Evolutionary conservation across 2,797 vertebrate genomes (phyloP), one percentile per base, ranked within the genome.

Genomic region (Tinamus major): DNA sequence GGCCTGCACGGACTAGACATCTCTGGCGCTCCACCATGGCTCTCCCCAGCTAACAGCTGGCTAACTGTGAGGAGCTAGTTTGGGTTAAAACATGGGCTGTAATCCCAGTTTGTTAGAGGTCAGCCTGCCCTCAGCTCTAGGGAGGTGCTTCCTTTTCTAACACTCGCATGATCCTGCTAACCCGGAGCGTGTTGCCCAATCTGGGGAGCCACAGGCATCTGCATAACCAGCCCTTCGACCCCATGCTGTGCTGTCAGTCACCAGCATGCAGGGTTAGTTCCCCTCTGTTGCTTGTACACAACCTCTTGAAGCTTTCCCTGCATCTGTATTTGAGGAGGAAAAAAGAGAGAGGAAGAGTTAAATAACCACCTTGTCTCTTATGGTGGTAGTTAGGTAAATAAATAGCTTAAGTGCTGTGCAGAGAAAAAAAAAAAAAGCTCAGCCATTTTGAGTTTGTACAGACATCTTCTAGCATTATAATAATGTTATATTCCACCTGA

Each of bases 51-150:
- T 42, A 53, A 5, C n/a, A 87, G 31, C 81, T 80, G 39, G 10
- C 33, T n/a, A 18, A 11, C 39, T 42, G 15, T 14, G 0, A 0
- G 27, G 41, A 59, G 20, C 15, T 26, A 9, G 10, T 31, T 17
- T 74, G 56, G 21, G 7, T 24, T 44, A 41, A 41, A 42, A 44
- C 17, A 15, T 29, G 53, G 69, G 29, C 27, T 13, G 56, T 37
- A 48, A 58, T 11, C 31, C 4, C 39, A 31, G 26, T 35, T 53
- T 44, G 3, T 29, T 39, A 6, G 59, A 70, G 13, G 9, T 53
- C 7, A 6, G 58, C 69, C 63, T 89, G 53, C 49, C 92, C 44
- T 58, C 24, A 85, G 37, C 24, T 42, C 65, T 31, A 41, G 69
- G 13, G 78, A 71, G 20, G n/a, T 44, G 10, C 35, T 3, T 58